phyloP scores from a whole-genome alignment of 2,113 vertebrate species.

The Pseudopodoces humilis region DNA sequence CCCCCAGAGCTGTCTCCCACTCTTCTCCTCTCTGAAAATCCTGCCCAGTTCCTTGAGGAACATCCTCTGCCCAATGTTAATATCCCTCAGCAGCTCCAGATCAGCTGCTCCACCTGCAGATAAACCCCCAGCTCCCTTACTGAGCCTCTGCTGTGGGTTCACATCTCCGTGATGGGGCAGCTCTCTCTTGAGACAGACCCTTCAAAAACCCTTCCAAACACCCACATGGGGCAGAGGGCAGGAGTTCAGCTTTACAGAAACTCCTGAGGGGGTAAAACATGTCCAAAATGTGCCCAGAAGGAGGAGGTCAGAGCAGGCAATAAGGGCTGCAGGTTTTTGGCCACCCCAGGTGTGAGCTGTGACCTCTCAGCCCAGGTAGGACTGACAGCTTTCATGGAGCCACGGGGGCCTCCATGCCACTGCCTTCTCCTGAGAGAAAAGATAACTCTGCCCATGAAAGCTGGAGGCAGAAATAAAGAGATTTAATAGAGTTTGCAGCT shows the following conservation, averaged over 20 bases:
- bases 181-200: neutral
- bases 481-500: neutral
- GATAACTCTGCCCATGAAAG: neutral
- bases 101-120: neutral
- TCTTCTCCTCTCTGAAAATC: neutral
- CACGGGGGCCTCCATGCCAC: accelerated
- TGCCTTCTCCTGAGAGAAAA: neutral
- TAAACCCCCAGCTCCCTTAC: neutral
- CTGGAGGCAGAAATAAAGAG: neutral
- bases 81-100: neutral
- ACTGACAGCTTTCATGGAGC: neutral
- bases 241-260: neutral
- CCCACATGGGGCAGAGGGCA: neutral
- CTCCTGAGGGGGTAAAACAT: neutral
- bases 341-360: neutral
- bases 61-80: neutral
- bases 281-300: neutral
- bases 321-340: accelerated
- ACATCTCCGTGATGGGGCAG: neutral
- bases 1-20: neutral
- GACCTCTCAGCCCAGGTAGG: neutral
- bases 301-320: neutral
- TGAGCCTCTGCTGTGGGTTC: neutral
- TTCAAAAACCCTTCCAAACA: neutral
- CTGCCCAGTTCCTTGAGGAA: neutral